Evolutionary conservation across 2,888 invertebrate species (phyloP), one percentile per base, ranked within the genome.

Genomic region (Euplexia lucipara): DNA sequence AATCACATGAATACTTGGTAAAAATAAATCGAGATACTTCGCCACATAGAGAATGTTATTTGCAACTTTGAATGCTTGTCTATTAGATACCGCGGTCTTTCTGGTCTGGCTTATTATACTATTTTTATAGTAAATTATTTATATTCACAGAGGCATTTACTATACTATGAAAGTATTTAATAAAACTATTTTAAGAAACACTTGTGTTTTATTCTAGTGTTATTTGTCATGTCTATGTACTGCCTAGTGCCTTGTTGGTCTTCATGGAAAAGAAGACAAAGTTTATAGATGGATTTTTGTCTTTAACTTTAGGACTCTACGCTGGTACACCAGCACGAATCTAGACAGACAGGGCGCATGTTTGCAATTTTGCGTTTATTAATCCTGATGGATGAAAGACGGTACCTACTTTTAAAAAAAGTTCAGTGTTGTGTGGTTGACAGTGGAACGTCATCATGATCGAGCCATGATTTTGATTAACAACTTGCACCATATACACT

Each of bases 91-190:
- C 45, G 37, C 49, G 32, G 45, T 37, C 34, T 51, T 39, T 47
- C 54, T 66, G 54, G 45, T 61, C 52, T 39, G 20, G n/a, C 44
- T 61, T 56, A 54, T 34, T 53, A 32, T 77, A 62, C 53, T 78
- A 62, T 81, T 65, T 75, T 74, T 48, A 62, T 68, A 80, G 49
- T 52, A 57, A 30, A 57, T 47, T 75, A 78, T 72, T 68, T 47
- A 75, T 81, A 81, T 85, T 81, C 83, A 82, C 76, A 81, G 84
- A 88, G 83, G 88, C 88, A 88, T 88, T 88, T 88, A 88, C 70
- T 84, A 80, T 79, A 18, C n/a, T 70, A 79, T 60, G 48, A 63
- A 66, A 58, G 58, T 67, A 63, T 66, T 56, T 71, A 80, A 79
- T 76, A 73, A 70, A 79, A 79, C 45, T 64, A 70, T 65, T 49